Evolutionary conservation across 2,888 invertebrate species (phyloP).

Genomic region (Pollenia labialis): DNA sequence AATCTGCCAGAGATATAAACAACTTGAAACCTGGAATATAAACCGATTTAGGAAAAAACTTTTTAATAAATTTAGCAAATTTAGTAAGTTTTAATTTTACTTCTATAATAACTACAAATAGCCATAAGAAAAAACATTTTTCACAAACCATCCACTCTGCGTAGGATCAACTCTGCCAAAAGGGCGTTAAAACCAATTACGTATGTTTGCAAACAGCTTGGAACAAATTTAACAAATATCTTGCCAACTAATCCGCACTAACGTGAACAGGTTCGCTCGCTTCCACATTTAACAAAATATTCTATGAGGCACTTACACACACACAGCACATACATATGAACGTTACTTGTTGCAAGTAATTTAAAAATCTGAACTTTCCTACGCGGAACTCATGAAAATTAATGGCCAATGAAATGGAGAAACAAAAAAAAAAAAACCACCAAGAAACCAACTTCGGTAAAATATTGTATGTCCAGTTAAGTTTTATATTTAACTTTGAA

Average conservation of each 20-base stretch:
- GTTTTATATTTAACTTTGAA: constrained; percentile 65
- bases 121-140: not conserved
- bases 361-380: constrained; percentile 67
- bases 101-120: too few species aligned
- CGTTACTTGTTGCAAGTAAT: constrained; percentile 39
- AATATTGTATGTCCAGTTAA: constrained; percentile 61
- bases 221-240: constrained; percentile 27
- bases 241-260: not conserved
- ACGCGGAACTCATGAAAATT: constrained; percentile 67
- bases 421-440: constrained; percentile 5
- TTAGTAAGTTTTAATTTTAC: too few species aligned
- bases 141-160: not conserved
- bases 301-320: constrained; percentile 1
- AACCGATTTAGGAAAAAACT: too few species aligned
- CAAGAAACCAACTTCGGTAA: constrained; percentile 16
- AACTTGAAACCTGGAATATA: too few species aligned
- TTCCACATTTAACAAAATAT: constrained; percentile 24
- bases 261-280: constrained; percentile 50
- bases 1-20: too few species aligned
- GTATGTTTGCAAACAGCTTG: constrained; percentile 27
- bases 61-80: too few species aligned
- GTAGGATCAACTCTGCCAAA: constrained; percentile 15
- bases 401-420: constrained; percentile 50
- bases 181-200: constrained; percentile 54
- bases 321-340: not conserved